These are phyloP conservation scores for Spicauda simplicius DNA, from an alignment of 2,888 invertebrate species.

Conservation along the genomic window DNA sequence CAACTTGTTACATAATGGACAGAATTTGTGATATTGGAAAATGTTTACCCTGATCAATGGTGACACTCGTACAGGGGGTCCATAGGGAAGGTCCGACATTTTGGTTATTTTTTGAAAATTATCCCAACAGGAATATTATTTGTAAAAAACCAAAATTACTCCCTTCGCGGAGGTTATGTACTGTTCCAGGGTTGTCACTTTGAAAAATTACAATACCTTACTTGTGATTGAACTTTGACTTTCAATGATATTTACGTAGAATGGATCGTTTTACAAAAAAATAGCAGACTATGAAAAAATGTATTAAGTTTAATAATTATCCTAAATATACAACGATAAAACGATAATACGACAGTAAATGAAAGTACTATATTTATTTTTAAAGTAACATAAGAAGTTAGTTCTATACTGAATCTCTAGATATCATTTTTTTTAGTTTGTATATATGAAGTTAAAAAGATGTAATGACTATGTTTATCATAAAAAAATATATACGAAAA, in stretches of 20 bases:
- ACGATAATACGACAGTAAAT: no score
- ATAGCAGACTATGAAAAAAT: background rate
- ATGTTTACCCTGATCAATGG: conserved; percentile 90
- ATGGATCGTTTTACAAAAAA: background rate
- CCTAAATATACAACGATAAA: no score
- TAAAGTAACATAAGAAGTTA: no score
- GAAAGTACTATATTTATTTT: no score
- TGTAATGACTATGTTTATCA: no score
- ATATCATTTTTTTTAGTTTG: no score
- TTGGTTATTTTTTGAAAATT: conserved; percentile 50
- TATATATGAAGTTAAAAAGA: no score
- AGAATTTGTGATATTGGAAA: conserved; percentile 23
- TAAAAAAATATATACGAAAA: no score
- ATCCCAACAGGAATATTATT: conserved; percentile 61
- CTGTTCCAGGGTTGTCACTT: conserved; percentile 10
- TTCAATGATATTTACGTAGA: background rate
- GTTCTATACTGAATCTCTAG: no score
- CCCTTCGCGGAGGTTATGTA: conserved; percentile 52
- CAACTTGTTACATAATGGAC: conserved; percentile 65
- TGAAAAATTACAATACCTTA: background rate
- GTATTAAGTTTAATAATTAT: no score
- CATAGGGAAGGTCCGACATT: conserved; percentile 78
- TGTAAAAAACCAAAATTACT: conserved; percentile 52
- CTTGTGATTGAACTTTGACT: background rate
- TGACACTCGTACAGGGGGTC: conserved; percentile 91